phyloP scores from a whole-genome alignment of 2,113 vertebrate species.

The Dipodomys ordii region DNA sequence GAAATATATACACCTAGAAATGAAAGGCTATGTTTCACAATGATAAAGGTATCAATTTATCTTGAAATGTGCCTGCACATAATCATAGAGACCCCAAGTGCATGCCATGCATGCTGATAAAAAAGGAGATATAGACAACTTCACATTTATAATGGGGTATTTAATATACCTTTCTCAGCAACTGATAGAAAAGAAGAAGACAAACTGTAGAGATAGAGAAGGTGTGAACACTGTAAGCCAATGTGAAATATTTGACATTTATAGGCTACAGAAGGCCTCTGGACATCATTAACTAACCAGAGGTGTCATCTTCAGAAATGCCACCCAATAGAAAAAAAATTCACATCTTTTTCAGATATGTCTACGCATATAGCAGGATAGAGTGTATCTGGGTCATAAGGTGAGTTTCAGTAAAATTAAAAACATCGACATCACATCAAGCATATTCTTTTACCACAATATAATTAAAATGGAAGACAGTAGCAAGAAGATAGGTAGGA shows the following conservation, averaged over 20 bases:
- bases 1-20: not conserved
- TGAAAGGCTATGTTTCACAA: conserved; percentile 5
- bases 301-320: conserved; percentile 11
- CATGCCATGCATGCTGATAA: not conserved
- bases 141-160: not conserved
- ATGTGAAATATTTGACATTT: not conserved
- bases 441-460: not conserved
- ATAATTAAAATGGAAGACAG: conserved; percentile 37
- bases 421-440: not conserved
- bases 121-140: not conserved
- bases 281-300: not conserved
- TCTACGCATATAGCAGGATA: not conserved
- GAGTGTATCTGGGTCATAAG: not conserved
- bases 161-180: not conserved
- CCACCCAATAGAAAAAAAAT: not conserved
- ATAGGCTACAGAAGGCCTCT: not conserved
- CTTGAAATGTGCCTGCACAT: not conserved
- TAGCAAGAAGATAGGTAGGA: not conserved
- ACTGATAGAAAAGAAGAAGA: not conserved
- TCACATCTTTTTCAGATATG: not conserved
- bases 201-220: not conserved
- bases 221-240: not conserved
- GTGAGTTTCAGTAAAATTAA: not conserved
- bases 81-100: not conserved
- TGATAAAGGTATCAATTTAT: not conserved